Conservation (phyloP, 2,888 invertebrate genomes). For the Caenorhabditis sp. region DNA sequence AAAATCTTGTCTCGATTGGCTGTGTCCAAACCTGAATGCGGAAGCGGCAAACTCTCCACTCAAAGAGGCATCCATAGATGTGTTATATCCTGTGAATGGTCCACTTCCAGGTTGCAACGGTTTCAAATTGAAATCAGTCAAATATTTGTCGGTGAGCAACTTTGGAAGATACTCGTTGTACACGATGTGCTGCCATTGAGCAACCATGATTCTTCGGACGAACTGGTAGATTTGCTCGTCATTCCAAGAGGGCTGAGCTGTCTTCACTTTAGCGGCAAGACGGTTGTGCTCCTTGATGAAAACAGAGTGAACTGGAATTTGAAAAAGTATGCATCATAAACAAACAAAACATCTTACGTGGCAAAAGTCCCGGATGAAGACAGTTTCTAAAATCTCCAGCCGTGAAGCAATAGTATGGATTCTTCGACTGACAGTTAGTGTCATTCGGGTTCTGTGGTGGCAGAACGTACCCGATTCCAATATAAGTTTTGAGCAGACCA, state of each 20-base stretch:
- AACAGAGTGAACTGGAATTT: constrained; percentile 60
- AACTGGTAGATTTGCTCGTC: constrained; percentile 60
- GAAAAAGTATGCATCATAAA: background rate
- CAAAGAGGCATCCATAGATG: constrained; percentile 24
- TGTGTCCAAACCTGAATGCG: constrained; percentile 88
- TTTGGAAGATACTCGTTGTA: constrained; percentile 84
- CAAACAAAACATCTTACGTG: constrained; percentile 5
- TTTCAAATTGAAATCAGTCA: constrained; percentile 44
- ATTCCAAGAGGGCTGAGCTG: constrained; percentile 18
- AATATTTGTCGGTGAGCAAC: constrained; percentile 82
- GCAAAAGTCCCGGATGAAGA: constrained; percentile 67
- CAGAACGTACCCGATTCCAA: constrained; percentile 49
- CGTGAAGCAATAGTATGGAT: constrained; percentile 54
- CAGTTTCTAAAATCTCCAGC: constrained; percentile 68
- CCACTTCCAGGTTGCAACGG: constrained; percentile 11
- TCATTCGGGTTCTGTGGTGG: constrained; percentile 55
- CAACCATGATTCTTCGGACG: constrained; percentile 79
- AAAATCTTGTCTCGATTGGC: constrained; percentile 56
- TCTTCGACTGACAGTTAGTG: constrained; percentile 59
- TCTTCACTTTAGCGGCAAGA: constrained; percentile 52
- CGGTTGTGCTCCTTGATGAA: constrained; percentile 72
- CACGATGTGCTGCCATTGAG: constrained; percentile 82
- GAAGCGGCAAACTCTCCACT: constrained; percentile 87
- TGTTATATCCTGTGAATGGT: constrained; percentile 10
- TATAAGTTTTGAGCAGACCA: constrained; percentile 50